phyloP scores from a whole-genome alignment of 2,888 invertebrate genomes.

The Hirtodrosophila duncani region DNA sequence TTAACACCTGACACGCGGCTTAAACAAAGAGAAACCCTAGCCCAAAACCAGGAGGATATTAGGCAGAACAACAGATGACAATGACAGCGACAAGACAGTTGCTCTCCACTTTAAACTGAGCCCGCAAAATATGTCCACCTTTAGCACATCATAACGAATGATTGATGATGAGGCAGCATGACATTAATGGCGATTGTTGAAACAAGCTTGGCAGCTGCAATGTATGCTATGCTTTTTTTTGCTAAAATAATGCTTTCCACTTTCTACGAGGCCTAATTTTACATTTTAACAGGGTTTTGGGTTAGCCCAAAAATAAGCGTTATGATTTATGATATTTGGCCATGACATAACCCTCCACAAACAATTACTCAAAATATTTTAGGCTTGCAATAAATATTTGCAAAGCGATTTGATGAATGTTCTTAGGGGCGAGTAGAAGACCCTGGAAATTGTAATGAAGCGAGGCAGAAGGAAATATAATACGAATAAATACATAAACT shows the following conservation, averaged over 20 bases:
- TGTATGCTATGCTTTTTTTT: slow-evolving; percentile 42
- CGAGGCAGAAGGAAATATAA: too few species aligned
- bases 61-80: slow-evolving; percentile 67
- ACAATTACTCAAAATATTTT: slow-evolving; percentile 75
- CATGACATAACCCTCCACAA: slow-evolving; percentile 49
- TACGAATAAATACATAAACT: too few species aligned
- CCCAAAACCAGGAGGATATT: slow-evolving; percentile 68
- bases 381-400: slow-evolving; percentile 67
- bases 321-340: slow-evolving; percentile 73
- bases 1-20: slow-evolving; percentile 56
- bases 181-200: slow-evolving; percentile 75
- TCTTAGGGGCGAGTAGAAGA: not conserved
- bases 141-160: slow-evolving; percentile 50
- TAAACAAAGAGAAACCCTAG: slow-evolving; percentile 24
- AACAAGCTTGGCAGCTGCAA: slow-evolving; percentile 43
- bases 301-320: slow-evolving; percentile 66
- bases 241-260: slow-evolving; percentile 31
- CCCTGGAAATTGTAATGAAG: too few species aligned
- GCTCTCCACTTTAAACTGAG: slow-evolving; percentile 52
- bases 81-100: slow-evolving; percentile 49
- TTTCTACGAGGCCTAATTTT: slow-evolving; percentile 54
- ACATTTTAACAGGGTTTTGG: slow-evolving; percentile 69
- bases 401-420: slow-evolving; percentile 65
- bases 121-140: slow-evolving; percentile 44
- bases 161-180: slow-evolving; percentile 71